Base-by-base conservation (phyloP, 2,888 invertebrate species). In the Noctua fimbriata region DNA sequence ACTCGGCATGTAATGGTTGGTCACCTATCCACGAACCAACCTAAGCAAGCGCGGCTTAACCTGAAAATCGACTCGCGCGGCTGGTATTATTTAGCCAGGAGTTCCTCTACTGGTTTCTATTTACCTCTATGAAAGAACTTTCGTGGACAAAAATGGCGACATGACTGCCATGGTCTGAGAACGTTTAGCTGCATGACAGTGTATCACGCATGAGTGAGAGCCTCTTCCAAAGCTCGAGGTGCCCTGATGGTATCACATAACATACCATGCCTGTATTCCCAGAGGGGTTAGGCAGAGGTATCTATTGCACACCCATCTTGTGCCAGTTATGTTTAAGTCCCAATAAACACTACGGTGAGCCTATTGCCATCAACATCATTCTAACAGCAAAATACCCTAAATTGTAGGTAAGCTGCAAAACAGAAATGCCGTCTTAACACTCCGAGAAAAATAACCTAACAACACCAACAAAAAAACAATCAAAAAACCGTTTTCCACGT, bases 401-500 rank as follows among this genome's bases (percentile, higher is more conserved):
- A 3, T 24, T 14, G 2, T 58, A 14, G 58, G 9, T 14, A 47
- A 76, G 16, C 18, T 32, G 14, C 10, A 41, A 41, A 74, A 4
- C 12, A 12, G 9, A 32, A 36, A n/a, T 18, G 12, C 18, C 24
- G 12, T 24, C 24, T 6, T 6, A 28, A 55, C 10, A n/a, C 32
- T n/a, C 6, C 3, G n/a, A 6, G 16, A 16, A 63, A 3, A 63
- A 63, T 63, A 63, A 63, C 18, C 18, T 18, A 7, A 16, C 41
- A 44, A 16, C n/a, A 16, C 18, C 32, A 16, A 28, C 36, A 41
- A 67, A 70, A 69, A 80, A 71, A 47, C 10, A 52, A 10, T 14
- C 60, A 36, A n/a, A 70, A 71, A 67, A 16, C 21, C 24, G 12
- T 69, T 69, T 76, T 60, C 32, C 21, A 69, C 36, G 24, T 78